These are phyloP conservation scores for Falco biarmicus DNA, from an alignment of 2,797 vertebrate species.

Conservation along the genomic window DNA sequence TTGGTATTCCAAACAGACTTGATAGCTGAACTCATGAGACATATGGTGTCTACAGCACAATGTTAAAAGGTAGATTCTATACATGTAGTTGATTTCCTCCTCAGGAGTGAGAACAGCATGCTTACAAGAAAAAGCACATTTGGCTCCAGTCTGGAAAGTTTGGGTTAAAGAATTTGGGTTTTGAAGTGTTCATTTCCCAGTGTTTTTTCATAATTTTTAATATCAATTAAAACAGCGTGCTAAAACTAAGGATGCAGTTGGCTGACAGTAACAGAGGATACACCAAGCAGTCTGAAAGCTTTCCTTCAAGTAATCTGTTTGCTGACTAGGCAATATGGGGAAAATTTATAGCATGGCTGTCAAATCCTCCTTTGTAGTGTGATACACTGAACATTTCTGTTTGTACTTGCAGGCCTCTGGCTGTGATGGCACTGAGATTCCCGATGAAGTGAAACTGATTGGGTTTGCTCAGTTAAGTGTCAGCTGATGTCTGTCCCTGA, in stretches of 20 bases:
- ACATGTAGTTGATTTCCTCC: neutral
- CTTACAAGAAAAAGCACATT: neutral
- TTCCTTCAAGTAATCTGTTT: neutral
- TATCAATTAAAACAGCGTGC: neutral
- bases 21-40: neutral
- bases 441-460: constrained; percentile 96
- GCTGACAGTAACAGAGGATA: neutral
- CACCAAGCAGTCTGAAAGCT: neutral
- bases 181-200: neutral
- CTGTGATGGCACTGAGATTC: constrained; percentile 93
- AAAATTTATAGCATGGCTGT: neutral
- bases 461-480: constrained; percentile 96
- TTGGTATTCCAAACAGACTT: neutral
- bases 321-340: neutral
- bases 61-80: neutral
- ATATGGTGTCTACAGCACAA: neutral
- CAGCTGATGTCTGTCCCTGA: constrained; percentile 85
- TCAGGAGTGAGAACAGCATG: neutral
- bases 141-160: neutral
- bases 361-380: neutral
- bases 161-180: neutral
- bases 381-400: constrained; percentile 24
- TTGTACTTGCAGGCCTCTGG: constrained; percentile 85
- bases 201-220: neutral
- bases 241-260: neutral